A percentile compares a stretch with the other conserved stretches of the same genome.
These are phyloP conservation scores for Galerucella pusilla DNA, from an alignment of 2,888 invertebrate genomes.

Conservation along the genomic window DNA sequence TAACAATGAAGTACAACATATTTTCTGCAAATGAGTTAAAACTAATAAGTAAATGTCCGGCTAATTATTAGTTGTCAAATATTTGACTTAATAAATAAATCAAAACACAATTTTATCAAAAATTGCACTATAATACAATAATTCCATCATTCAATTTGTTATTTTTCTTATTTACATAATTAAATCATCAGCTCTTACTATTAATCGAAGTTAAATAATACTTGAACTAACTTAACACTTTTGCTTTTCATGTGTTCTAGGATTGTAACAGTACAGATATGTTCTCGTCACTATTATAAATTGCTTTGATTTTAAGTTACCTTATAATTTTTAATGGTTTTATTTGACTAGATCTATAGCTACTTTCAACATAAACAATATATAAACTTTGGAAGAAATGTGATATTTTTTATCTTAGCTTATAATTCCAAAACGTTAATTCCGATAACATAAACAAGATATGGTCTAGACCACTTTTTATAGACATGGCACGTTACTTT, in stretches of 20 bases:
- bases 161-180: not conserved
- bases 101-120: not conserved
- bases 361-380: not conserved
- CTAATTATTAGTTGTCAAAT: not conserved
- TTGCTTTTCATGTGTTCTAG: not conserved
- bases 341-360: not conserved
- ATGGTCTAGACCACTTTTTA: too few relatives aligned
- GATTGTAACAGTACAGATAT: not conserved
- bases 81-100: not conserved
- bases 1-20: too few relatives aligned
- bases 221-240: not conserved
- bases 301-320: not conserved
- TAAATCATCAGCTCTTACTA: not conserved
- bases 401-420: not conserved
- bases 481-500: too few relatives aligned
- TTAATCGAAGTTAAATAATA: not conserved
- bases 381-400: not conserved
- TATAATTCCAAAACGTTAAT: too few relatives aligned
- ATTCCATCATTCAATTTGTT: not conserved
- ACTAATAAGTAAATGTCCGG: too few relatives aligned
- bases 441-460: too few relatives aligned
- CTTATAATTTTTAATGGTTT: not conserved
- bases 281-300: not conserved
- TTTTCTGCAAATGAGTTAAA: too few relatives aligned
- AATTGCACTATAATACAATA: not conserved